These are phyloP conservation scores for Limnothrissa miodon DNA, from an alignment of 2,113 vertebrate genomes.

Conservation along the genomic window DNA sequence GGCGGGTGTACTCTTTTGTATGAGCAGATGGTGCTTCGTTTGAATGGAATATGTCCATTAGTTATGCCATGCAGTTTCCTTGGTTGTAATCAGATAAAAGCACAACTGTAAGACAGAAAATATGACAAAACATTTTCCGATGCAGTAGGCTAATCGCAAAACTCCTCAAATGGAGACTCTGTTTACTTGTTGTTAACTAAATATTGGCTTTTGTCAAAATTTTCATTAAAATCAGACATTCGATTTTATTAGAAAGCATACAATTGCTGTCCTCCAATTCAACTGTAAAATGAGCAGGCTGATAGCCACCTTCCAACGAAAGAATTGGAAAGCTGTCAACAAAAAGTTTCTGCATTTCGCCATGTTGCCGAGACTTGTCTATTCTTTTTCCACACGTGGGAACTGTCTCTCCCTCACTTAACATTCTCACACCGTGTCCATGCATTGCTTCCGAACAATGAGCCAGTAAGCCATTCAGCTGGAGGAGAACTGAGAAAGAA, in stretches of 20 bases:
- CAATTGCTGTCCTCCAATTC: neutral
- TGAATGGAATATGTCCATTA: conserved; percentile 18
- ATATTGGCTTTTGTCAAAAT: neutral
- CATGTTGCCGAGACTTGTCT: conserved; percentile 54
- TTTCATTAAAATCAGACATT: neutral
- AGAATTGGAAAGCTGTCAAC: conserved; percentile 31
- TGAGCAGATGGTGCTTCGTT: conserved; percentile 11
- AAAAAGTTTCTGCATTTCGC: conserved; percentile 52
- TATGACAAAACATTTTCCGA: neutral
- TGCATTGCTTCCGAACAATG: conserved; percentile 62
- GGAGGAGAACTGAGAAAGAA: conserved; percentile 50
- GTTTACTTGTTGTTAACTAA: neutral
- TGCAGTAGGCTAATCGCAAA: neutral
- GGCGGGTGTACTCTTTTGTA: conserved; percentile 18
- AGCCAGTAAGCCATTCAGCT: conserved; percentile 65
- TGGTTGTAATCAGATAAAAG: neutral
- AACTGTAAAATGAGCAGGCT: neutral
- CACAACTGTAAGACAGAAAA: neutral
- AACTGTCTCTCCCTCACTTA: conserved; percentile 68
- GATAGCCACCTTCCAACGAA: neutral
- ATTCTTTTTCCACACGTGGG: conserved; percentile 65
- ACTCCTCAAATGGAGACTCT: neutral
- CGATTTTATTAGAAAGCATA: neutral
- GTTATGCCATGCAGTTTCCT: conserved; percentile 1
- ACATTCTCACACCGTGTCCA: conserved; percentile 66